phyloP scores from a whole-genome alignment of 2,888 invertebrate genomes.

The Stenchaetothrips biformis region DNA sequence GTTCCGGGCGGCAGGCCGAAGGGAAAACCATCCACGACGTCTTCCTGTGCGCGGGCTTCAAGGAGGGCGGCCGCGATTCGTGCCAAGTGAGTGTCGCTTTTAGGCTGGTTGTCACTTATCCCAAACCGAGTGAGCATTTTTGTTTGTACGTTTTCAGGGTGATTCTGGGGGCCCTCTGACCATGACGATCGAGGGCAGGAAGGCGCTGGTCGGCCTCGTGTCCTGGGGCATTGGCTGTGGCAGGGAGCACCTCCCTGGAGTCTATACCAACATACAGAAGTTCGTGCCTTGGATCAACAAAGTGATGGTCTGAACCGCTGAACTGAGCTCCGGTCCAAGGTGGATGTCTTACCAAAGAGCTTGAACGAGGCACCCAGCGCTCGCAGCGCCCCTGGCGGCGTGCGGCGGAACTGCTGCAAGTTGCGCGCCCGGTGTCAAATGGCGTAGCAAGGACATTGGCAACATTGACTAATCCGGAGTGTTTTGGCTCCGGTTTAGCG shows the following conservation, averaged over 20 bases:
- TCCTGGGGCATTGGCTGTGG: slow-evolving; percentile 93
- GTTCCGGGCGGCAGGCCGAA: slow-evolving; percentile 83
- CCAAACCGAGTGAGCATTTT: background rate
- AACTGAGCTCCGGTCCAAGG: background rate
- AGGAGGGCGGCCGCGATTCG: slow-evolving; percentile 66
- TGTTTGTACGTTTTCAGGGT: slow-evolving; percentile 45
- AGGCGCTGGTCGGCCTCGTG: slow-evolving; percentile 80
- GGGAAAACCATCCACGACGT: slow-evolving; percentile 92
- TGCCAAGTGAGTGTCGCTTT: slow-evolving; percentile 50
- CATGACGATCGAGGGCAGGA: slow-evolving; percentile 74
- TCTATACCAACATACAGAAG: slow-evolving; percentile 88
- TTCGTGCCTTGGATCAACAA: slow-evolving; percentile 90
- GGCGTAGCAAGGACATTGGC: background rate
- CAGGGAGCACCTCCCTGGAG: slow-evolving; percentile 81
- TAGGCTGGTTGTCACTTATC: no score
- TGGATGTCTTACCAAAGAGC: slow-evolving; percentile 17
- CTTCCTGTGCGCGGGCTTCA: slow-evolving; percentile 88
- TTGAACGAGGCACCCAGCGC: no score
- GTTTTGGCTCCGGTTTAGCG: no score
- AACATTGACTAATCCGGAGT: no score
- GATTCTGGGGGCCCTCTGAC: slow-evolving; percentile 85
- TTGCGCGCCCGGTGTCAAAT: background rate
- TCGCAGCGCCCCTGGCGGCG: background rate
- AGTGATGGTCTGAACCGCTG: slow-evolving; percentile 57
- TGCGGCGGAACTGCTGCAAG: background rate